Percentiles rank a stretch among this genome's conserved stretches.
These are phyloP conservation scores for Invenusta paracnida DNA, from an alignment of 2,888 invertebrate species.

Conservation along the genomic window DNA sequence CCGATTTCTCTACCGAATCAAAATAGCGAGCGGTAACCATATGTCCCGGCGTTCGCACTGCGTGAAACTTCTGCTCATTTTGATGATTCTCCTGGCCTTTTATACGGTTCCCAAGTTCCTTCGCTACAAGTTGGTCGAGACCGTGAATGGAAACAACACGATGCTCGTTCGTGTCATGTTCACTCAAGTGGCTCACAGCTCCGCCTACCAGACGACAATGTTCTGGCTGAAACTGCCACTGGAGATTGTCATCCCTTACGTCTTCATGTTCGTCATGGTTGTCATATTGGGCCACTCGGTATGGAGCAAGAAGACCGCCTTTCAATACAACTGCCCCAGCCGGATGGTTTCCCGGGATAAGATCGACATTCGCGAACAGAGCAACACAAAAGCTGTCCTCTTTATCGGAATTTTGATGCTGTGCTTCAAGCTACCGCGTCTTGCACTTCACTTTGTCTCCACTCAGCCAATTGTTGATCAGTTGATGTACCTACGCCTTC, in stretches of 20 bases:
- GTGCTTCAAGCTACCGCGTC: neutral
- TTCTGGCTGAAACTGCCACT: neutral
- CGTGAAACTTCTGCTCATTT: neutral
- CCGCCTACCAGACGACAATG: neutral
- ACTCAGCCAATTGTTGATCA: neutral
- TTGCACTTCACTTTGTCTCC: neutral
- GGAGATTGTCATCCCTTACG: neutral
- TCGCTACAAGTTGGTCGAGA: neutral
- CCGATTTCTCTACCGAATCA: neutral
- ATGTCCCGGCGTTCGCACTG: neutral
- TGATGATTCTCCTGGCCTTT: neutral
- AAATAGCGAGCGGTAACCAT: neutral
- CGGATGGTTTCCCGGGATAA: neutral
- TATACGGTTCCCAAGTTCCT: neutral
- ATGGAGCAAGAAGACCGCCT: neutral
- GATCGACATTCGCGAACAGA: neutral
- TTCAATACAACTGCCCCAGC: neutral
- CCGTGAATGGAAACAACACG: neutral
- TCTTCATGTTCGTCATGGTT: neutral
- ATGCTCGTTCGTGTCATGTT: neutral
- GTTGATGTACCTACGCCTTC: neutral
- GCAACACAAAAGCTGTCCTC: neutral
- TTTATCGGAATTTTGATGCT: neutral
- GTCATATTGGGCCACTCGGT: neutral
- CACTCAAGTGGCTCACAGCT: neutral